Evolutionary conservation across 2,888 invertebrate genomes (phyloP), one percentile per base, ranked within the genome.

Genomic region (Nomada goodeniana): DNA sequence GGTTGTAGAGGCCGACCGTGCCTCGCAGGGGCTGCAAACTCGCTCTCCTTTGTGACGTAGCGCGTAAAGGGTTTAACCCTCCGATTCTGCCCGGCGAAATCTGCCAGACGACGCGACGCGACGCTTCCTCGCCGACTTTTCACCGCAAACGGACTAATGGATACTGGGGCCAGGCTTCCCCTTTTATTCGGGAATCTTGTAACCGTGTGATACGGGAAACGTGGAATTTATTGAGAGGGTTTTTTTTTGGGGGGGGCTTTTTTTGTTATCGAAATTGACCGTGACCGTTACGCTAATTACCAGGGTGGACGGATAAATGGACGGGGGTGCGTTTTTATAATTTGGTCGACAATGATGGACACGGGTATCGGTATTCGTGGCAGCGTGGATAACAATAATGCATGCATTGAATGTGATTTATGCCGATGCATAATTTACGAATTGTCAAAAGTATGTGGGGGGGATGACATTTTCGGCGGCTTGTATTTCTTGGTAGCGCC

Each of bases 1-100:
- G 23, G 23, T 23, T 81, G 70, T 59, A 83, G 80, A 71, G 72
- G 36, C 69, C 79, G 63, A 55, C 72, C 53, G 2, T 47, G 82
- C 80, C 79, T 72, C 75, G 79, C 61, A 86, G 86, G 88, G 88
- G 88, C 69, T 84, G 86, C 76, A 84, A 88, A 86, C 88, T 84
- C 74, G 87, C 90, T 91, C 89, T 89, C 86, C 91, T 91, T 92
- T 91, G 92, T 91, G 91, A 91, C 85, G 87, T 84, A 88, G 88
- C 87, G 86, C 89, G 91, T 91, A 89, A 92, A 91, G 90, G 89
- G 89, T 89, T 89, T 87, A 87, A 86, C 84, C 86, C 86, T 78
- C 76, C 80, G 76, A 77, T 85, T 79, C 83, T 82, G 76, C 68
- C 63, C 57, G 71, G 50, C 76, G 69, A 77, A 80, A 77, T 79